A percentile compares a stretch with the other conserved stretches of the same genome.
These are phyloP conservation scores for Sebastolobus altivelis DNA, from an alignment of 2,797 vertebrate genomes.

Conservation along the genomic window DNA sequence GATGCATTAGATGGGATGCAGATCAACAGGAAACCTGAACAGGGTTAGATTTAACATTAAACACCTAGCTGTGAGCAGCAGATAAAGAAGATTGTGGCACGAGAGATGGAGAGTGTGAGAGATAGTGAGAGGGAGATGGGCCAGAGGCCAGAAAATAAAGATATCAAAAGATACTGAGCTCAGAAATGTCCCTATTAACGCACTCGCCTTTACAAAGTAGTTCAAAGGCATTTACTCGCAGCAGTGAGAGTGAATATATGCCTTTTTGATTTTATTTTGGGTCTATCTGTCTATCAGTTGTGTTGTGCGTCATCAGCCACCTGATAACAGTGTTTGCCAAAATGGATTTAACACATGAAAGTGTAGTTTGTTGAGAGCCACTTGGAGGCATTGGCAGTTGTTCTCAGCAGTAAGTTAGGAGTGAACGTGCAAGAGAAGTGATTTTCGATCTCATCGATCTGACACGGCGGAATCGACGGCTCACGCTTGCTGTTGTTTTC, in stretches of 20 bases:
- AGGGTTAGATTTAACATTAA: conserved; percentile 27
- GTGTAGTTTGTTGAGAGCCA: conserved; percentile 32
- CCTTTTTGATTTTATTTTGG: background rate
- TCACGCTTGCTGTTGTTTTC: conserved; percentile 29
- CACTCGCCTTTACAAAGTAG: background rate
- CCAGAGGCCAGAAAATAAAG: conserved; percentile 10
- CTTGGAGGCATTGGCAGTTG: conserved; percentile 29
- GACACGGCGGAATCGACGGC: conserved; percentile 43
- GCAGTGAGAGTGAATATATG: background rate
- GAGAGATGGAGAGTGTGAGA: conserved; percentile 4
- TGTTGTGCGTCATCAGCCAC: conserved; percentile 1
- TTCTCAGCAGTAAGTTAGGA: conserved; percentile 53
- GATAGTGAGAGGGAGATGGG: conserved; percentile 10
- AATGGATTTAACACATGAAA: conserved; percentile 34
- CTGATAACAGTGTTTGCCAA: conserved; percentile 24
- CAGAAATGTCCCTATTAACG: background rate
- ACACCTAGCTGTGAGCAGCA: conserved; percentile 23
- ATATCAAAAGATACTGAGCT: conserved; percentile 1
- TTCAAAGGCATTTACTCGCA: background rate
- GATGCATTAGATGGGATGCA: conserved; percentile 52
- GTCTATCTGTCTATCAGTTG: conserved; percentile 6
- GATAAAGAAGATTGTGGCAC: conserved; percentile 9
- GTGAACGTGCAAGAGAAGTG: conserved; percentile 51
- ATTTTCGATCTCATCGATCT: conserved; percentile 63
- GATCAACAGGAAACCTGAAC: conserved; percentile 48